phyloP scores from a whole-genome alignment of 2,888 invertebrate species.

The Formica aserva region DNA sequence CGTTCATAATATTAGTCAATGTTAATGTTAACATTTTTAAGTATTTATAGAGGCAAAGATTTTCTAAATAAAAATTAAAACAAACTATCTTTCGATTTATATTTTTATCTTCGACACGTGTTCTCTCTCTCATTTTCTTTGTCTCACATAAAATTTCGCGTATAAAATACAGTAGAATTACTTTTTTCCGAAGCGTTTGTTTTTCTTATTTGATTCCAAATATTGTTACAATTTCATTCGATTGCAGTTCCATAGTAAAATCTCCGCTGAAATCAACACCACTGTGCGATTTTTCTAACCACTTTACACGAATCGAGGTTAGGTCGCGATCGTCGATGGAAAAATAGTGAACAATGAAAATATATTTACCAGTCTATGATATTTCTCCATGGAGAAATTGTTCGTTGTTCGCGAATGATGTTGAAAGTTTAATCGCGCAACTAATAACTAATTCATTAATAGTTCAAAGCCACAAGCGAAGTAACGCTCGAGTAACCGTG shows the following conservation, averaged over 20 bases:
- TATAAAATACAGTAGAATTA: background rate
- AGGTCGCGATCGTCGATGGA: background rate
- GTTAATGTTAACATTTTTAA: background rate
- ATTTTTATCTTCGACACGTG: background rate
- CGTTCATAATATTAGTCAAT: background rate
- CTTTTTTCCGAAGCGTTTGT: background rate
- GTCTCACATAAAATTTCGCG: background rate
- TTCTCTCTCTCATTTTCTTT: background rate
- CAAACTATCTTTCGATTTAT: background rate
- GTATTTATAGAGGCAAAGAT: too few relatives aligned
- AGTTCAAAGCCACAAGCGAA: background rate
- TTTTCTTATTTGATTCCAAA: background rate
- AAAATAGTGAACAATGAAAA: background rate
- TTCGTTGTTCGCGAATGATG: background rate
- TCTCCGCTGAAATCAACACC: background rate
- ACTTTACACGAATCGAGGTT: slow-evolving; percentile 56
- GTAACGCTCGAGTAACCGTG: slow-evolving; percentile 4
- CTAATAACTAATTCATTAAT: background rate
- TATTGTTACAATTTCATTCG: background rate
- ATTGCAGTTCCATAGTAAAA: background rate
- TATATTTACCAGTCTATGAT: slow-evolving; percentile 31
- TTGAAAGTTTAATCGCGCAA: background rate
- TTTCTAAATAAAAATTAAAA: too few relatives aligned
- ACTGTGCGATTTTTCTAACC: background rate
- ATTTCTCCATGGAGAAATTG: background rate